Evolutionary conservation across 2,888 invertebrate species (phyloP), one percentile per base, ranked within the genome.

Genomic region (Polyploca ridens): DNA sequence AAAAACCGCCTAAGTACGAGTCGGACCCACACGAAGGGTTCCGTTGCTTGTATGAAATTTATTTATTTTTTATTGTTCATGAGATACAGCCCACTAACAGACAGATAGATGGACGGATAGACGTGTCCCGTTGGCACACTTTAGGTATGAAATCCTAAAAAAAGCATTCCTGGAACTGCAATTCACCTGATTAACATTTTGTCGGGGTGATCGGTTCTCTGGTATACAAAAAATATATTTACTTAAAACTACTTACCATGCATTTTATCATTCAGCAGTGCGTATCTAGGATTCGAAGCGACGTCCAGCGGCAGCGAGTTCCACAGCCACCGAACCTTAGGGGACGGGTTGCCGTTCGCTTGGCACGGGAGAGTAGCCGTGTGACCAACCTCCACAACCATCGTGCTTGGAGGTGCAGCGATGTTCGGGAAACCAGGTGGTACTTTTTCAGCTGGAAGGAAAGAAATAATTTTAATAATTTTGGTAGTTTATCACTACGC

Each of bases 351-450:
- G 64, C 99, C 99, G 58, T 95, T 95, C 49, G 98, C 99, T 70
- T 97, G 96, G 92, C 99, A 99, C 58, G 96, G 96, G 81, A 99
- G 96, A 33, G 98, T 96, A 14, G 99, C 97, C 59, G 97, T 98
- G 90, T 98, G 98, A 19, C 98, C 99, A 74, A 98, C 98, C 93
- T 99, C 99, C 63, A 99, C 99, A 64, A 99, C 99, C 94, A 98
- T 98, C 66, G 98, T 97, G 69, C 96, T 96, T 0, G 99, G 99
- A 58, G 98, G 97, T 0, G 97, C 96, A 49, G 96, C 96, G 73
- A 94, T 91, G 86, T 96, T 95, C 61, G 99, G 99, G 92, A 99
- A 99, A 44, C 99, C 99, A 61, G 95, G 95, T 1, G 99, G 99
- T 70, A 98, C 95, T 90, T 97, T 97, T 84, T 97, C 98, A 77